A percentile compares a stretch with the other conserved stretches of the same genome.
Conservation (phyloP, 2,797 vertebrate species). For the Acanthurus tractus region DNA sequence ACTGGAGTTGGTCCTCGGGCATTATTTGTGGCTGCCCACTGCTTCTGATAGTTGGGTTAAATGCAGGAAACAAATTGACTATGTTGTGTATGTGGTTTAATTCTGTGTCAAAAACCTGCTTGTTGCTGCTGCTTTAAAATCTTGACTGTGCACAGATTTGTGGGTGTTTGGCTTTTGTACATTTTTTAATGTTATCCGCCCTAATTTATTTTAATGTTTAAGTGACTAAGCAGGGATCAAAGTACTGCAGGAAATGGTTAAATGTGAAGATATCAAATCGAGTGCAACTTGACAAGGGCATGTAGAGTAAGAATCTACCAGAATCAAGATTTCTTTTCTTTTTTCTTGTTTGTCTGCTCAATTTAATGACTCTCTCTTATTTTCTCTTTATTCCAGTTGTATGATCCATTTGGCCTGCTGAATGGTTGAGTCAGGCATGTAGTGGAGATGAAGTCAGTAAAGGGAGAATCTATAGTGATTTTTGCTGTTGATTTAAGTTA, state of each 20-base stretch:
- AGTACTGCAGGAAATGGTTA: background rate
- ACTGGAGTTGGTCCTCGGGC: too few species aligned
- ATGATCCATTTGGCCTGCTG: background rate
- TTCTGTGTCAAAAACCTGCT: too few species aligned
- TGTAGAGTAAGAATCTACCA: background rate
- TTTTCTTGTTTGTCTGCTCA: slow-evolving; percentile 2
- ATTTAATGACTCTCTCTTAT: background rate
- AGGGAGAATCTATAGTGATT: slow-evolving; percentile 17
- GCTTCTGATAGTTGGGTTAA: too few species aligned
- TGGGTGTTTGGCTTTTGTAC: too few species aligned
- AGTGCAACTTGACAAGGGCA: background rate
- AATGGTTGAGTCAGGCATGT: slow-evolving; percentile 10
- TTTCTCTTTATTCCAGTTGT: background rate
- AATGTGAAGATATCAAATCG: background rate
- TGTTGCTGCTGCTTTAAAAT: too few species aligned
- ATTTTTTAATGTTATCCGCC: too few species aligned
- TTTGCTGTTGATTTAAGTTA: slow-evolving; percentile 13
- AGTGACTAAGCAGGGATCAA: slow-evolving; percentile 3
- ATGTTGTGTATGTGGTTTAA: too few species aligned
- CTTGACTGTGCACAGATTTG: too few species aligned
- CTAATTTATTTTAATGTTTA: background rate
- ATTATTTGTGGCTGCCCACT: too few species aligned
- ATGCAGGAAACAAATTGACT: too few species aligned
- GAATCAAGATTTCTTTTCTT: background rate
- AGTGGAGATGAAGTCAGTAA: background rate